Evolutionary conservation across 1,140 invertebrate species (phyloP).

Genomic region (Bombus superbus): DNA sequence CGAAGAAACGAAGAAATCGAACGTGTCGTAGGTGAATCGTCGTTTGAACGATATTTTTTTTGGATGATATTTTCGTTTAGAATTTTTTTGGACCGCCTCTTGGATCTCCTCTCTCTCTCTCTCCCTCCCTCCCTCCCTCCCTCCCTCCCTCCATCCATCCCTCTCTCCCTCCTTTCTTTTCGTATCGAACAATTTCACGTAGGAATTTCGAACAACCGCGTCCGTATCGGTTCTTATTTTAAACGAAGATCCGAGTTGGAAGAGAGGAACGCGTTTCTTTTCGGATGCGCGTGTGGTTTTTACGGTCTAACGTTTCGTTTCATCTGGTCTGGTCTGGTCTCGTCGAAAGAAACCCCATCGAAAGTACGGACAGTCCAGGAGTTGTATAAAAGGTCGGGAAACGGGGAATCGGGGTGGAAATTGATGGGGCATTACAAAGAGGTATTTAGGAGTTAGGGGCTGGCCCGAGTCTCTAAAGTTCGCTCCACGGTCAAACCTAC

Average conservation of each 20-base stretch:
- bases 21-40: conserved; percentile 48
- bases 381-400: conserved; percentile 52
- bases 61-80: not conserved
- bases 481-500: conserved; percentile 70
- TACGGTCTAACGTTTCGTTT: conserved; percentile 43
- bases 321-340: conserved; percentile 57
- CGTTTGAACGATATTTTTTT: conserved; percentile 31
- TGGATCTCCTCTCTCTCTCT: too few relatives aligned
- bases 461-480: conserved; percentile 64
- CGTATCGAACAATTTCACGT: not conserved
- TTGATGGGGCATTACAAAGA: conserved; percentile 63
- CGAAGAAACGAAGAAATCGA: conserved; percentile 64
- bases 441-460: conserved; percentile 36
- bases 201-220: not conserved
- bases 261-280: conserved; percentile 23
- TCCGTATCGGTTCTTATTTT: not conserved
- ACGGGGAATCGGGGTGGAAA: conserved; percentile 16
- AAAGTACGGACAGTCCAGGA: conserved; percentile 77
- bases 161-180: not conserved
- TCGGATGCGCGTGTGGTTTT: not conserved
- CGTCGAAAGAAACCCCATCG: conserved; percentile 75
- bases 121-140: accelerated
- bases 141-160: accelerated
- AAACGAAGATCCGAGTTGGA: conserved; percentile 12
- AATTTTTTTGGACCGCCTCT: conserved; percentile 26